Evolutionary conservation across 2,797 vertebrate species (phyloP).

Genomic region (Synanceia verrucosa): DNA sequence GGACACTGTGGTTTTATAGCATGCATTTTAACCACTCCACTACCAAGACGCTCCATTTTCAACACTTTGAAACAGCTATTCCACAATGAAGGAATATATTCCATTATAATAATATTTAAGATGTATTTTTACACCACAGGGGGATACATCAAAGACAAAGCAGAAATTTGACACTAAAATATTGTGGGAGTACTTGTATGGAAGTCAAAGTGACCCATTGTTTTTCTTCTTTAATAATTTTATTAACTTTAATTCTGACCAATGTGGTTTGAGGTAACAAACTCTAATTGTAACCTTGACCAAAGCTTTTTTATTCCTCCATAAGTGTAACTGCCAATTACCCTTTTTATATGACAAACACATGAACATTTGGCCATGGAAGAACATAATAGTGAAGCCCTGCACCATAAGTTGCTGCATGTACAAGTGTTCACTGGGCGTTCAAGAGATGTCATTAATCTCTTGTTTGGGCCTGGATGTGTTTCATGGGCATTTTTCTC

Average conservation of each 20-base stretch:
- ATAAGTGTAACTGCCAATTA: conserved; percentile 1
- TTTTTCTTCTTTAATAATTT: conserved; percentile 45
- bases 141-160: conserved; percentile 6
- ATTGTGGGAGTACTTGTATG: background rate
- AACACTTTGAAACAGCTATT: conserved; percentile 7
- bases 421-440: conserved; percentile 20
- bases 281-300: conserved; percentile 27
- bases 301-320: conserved; percentile 9
- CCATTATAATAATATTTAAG: conserved; percentile 4
- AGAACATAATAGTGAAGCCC: background rate
- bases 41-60: background rate
- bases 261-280: conserved; percentile 33
- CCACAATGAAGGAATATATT: background rate
- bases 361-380: conserved; percentile 14
- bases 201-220: conserved; percentile 20
- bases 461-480: conserved; percentile 25
- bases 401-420: background rate
- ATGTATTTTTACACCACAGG: conserved; percentile 12
- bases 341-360: conserved; percentile 13
- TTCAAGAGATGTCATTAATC: conserved; percentile 52
- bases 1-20: background rate
- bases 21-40: background rate
- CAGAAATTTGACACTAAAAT: conserved; percentile 4
- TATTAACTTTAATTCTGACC: conserved; percentile 31
- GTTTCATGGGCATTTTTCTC: conserved; percentile 54